These are phyloP conservation scores for Abramis brama DNA, from an alignment of 2,113 vertebrate genomes.

Conservation along the genomic window DNA sequence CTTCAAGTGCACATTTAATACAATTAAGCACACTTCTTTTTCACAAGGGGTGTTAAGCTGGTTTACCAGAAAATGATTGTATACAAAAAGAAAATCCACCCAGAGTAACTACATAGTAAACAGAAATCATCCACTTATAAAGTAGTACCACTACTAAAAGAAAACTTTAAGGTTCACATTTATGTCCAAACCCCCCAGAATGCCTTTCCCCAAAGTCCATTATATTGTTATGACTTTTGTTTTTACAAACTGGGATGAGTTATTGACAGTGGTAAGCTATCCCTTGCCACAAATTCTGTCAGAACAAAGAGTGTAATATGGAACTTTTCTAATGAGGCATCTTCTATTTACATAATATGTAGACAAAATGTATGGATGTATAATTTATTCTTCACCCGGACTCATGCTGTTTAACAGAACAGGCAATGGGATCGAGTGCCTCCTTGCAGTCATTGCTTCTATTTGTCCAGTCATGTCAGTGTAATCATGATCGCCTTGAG, in stretches of 20 bases:
- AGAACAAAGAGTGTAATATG: no score
- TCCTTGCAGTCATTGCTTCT: slow-evolving; percentile 15
- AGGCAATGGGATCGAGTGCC: neutral
- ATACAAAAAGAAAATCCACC: neutral
- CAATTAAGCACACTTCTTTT: neutral
- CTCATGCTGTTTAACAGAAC: neutral
- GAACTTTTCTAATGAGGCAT: no score
- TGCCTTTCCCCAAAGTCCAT: no score
- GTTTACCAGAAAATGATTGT: neutral
- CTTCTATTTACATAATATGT: neutral
- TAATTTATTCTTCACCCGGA: neutral
- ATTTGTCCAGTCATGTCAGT: slow-evolving; percentile 13
- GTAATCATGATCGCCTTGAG: slow-evolving; percentile 38
- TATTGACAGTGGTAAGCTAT: no score
- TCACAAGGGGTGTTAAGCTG: neutral
- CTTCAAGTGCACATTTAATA: no score
- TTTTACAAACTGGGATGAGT: no score
- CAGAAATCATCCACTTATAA: neutral
- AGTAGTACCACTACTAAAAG: no score
- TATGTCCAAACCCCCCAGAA: no score
- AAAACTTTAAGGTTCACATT: no score
- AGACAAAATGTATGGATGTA: neutral
- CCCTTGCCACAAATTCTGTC: no score
- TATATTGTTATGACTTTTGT: no score
- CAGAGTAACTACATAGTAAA: neutral